phyloP scores from a whole-genome alignment of 2,888 invertebrate genomes.

The Nemurella pictetii region DNA sequence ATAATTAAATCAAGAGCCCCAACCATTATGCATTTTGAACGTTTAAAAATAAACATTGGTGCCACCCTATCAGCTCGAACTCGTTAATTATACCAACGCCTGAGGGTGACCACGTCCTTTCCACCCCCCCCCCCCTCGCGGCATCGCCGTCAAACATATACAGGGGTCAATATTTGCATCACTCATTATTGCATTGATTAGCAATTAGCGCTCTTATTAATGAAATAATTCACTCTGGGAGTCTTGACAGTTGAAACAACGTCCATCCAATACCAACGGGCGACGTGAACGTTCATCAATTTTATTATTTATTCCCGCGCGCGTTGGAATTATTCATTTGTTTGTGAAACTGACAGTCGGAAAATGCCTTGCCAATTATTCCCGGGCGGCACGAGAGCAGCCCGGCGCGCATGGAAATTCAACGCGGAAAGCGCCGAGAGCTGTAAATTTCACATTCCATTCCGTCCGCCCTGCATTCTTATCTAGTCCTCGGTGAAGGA shows the following conservation, averaged over 20 bases:
- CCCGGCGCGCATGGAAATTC: not conserved
- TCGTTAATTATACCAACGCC: slow-evolving; percentile 20
- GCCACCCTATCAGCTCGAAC: not conserved
- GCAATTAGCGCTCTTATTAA: slow-evolving; percentile 10
- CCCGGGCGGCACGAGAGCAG: not conserved
- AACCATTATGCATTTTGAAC: too few relatives aligned
- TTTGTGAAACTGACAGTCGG: not conserved
- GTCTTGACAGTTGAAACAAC: not conserved
- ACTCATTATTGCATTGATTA: slow-evolving; percentile 18
- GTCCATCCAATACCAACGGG: not conserved
- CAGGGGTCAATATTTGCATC: slow-evolving; percentile 13
- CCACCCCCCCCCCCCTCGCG: slow-evolving; percentile 2
- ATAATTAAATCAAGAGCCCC: too few relatives aligned
- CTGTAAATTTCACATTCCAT: not conserved
- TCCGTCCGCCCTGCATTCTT: not conserved
- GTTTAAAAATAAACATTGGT: too few relatives aligned
- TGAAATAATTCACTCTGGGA: slow-evolving; percentile 22
- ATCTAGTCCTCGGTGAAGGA: not conserved
- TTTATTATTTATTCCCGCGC: not conserved
- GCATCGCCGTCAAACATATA: not conserved
- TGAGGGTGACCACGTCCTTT: not conserved
- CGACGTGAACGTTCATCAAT: not conserved
- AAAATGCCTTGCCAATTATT: not conserved
- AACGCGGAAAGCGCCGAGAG: not conserved
- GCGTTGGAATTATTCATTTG: not conserved